phyloP scores from a whole-genome alignment of 2,888 invertebrate species.

The Phytoseiulus persimilis region DNA sequence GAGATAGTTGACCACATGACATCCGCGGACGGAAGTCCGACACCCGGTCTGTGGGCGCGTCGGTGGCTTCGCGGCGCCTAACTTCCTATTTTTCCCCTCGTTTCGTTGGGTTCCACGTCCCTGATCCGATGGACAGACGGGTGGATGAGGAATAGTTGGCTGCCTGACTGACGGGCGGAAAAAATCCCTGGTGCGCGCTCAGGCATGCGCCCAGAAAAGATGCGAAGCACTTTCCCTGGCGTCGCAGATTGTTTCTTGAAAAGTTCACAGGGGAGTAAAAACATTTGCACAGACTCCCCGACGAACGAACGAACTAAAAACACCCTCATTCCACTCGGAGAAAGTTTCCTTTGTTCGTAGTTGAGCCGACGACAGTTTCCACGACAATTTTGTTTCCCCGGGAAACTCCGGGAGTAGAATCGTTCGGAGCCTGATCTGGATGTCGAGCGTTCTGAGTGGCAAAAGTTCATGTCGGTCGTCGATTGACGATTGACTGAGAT shows the following conservation, averaged over 20 bases:
- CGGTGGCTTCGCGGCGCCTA: not conserved
- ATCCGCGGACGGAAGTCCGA: not conserved
- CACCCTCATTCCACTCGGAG: too few relatives aligned
- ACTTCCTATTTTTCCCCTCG: not conserved
- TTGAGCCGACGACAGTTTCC: too few relatives aligned
- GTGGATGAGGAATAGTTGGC: not conserved
- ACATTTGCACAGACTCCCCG: too few relatives aligned
- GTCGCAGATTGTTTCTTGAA: too few relatives aligned
- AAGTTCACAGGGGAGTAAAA: too few relatives aligned
- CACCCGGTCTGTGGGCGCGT: not conserved
- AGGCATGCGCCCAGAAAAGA: not conserved
- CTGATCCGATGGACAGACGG: not conserved
- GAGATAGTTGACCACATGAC: not conserved
- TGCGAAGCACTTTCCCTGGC: not conserved
- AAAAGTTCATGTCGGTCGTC: too few relatives aligned
- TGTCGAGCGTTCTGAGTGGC: too few relatives aligned
- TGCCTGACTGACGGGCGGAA: not conserved
- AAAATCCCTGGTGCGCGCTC: not conserved
- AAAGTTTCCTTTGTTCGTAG: too few relatives aligned
- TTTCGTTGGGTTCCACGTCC: not conserved
- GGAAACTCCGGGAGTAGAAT: not conserved
- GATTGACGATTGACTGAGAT: too few relatives aligned
- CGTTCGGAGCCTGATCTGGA: not conserved
- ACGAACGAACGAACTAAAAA: too few relatives aligned
- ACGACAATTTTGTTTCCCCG: too few relatives aligned